A percentile compares a stretch with the other conserved stretches of the same genome.
Conservation (phyloP, 2,888 invertebrate species). For the Pammene aurita region DNA sequence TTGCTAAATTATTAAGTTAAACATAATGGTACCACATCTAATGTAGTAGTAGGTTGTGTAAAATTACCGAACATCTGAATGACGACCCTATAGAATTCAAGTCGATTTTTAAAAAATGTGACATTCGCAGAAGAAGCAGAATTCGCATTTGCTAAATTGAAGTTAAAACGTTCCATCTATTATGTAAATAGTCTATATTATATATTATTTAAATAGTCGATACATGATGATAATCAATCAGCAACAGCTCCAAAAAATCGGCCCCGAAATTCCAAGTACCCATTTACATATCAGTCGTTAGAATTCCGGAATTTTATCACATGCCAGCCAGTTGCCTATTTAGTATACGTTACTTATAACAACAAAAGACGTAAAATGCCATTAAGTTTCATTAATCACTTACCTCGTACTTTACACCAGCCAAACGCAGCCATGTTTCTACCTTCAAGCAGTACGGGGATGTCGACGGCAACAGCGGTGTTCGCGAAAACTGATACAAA, state of each 20-base stretch:
- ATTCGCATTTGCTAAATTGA: constrained; percentile 48
- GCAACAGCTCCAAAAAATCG: constrained; percentile 14
- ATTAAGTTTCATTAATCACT: constrained; percentile 57
- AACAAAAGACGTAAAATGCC: constrained; percentile 13
- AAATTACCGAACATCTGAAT: too few species aligned
- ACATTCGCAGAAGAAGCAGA: constrained; percentile 47
- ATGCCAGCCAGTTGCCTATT: constrained; percentile 10
- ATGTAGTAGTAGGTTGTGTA: too few species aligned
- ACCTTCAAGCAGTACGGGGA: constrained; percentile 97
- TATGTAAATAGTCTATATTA: neutral
- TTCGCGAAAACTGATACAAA: constrained; percentile 96
- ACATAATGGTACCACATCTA: too few species aligned
- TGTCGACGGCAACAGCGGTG: constrained; percentile 93
- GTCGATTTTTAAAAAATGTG: constrained; percentile 9
- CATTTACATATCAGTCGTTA: neutral
- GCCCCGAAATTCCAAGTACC: neutral
- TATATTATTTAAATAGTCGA: neutral
- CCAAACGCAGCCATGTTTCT: constrained; percentile 96
- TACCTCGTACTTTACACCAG: constrained; percentile 97
- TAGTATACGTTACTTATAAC: neutral
- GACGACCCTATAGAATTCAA: neutral
- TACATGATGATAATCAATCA: neutral
- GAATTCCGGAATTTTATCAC: constrained; percentile 1
- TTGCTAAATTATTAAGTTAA: too few species aligned
- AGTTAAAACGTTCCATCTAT: neutral